Evolutionary conservation across 1,140 invertebrate species (phyloP).

Genomic region (Magallana angulata): DNA sequence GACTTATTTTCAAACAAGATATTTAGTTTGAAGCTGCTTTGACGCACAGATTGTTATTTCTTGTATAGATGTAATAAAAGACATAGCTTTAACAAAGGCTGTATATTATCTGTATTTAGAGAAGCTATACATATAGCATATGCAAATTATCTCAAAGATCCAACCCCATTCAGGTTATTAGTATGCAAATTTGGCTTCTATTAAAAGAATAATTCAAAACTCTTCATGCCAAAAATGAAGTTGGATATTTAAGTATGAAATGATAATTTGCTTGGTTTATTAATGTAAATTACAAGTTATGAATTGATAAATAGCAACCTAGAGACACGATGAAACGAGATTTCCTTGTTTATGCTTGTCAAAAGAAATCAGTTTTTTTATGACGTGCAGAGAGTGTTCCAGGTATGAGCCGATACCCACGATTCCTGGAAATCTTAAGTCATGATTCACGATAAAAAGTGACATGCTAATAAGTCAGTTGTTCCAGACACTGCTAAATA

Average conservation of each 20-base stretch:
- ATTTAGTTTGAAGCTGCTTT: constrained; percentile 19
- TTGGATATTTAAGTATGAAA: not conserved
- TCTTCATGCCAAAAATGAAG: not conserved
- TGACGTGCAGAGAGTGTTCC: not conserved
- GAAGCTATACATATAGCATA: not conserved
- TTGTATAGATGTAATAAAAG: not conserved
- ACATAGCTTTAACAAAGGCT: too few relatives aligned
- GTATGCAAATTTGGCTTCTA: constrained; percentile 4
- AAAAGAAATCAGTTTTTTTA: not conserved
- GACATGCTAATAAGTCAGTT: not conserved
- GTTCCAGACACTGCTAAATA: not conserved
- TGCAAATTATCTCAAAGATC: not conserved
- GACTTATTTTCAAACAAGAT: not conserved
- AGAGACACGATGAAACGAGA: not conserved
- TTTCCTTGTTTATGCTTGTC: constrained; percentile 15
- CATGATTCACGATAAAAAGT: not conserved
- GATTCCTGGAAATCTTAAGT: not conserved
- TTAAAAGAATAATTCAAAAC: not conserved
- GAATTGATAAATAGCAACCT: not conserved
- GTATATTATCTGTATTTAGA: not conserved
- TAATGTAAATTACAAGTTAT: not conserved
- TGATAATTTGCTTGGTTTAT: not conserved
- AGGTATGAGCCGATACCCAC: not conserved
- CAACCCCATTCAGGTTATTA: not conserved
- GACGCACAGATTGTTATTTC: constrained; percentile 20